Percentiles rank a stretch among this genome's conserved stretches.
Conservation (phyloP, 1,140 invertebrate genomes). For the Pseudomyrmex cubaensis region DNA sequence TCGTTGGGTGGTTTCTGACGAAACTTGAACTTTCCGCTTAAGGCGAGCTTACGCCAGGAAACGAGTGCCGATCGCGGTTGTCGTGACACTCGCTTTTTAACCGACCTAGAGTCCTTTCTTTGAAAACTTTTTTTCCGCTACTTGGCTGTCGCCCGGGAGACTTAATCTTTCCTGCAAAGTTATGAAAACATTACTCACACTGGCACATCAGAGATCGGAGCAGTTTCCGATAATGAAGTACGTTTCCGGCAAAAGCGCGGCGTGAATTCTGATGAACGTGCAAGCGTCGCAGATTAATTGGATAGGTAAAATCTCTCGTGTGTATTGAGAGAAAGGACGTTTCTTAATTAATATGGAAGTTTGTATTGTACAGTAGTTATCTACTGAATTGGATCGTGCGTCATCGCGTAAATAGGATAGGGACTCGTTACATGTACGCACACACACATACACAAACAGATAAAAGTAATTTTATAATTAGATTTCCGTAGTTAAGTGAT, state of each 20-base stretch:
- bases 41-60: constrained; percentile 22
- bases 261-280: constrained; percentile 12
- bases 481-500: constrained; percentile 4
- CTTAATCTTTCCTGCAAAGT: constrained; percentile 46
- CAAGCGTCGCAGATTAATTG: neutral
- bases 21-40: constrained; percentile 51
- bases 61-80: constrained; percentile 50
- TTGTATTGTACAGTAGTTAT: constrained; percentile 19
- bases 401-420: constrained; percentile 12
- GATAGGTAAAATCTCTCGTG: neutral
- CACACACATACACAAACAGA: too few relatives aligned
- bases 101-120: constrained; percentile 6
- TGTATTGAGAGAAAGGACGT: neutral
- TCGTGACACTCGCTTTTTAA: constrained; percentile 14
- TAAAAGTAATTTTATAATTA: constrained; percentile 33
- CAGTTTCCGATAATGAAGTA: constrained; percentile 39
- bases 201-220: constrained; percentile 4
- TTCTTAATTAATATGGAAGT: constrained; percentile 38
- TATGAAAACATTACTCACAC: constrained; percentile 21
- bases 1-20: constrained; percentile 22
- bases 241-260: constrained; percentile 30
- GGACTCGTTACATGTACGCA: neutral
- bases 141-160: constrained; percentile 9
- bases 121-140: constrained; percentile 35
- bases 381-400: neutral